Percentiles rank a stretch among this genome's conserved stretches.
Conservation (phyloP, 2,888 invertebrate genomes). For the Junonia oenone region DNA sequence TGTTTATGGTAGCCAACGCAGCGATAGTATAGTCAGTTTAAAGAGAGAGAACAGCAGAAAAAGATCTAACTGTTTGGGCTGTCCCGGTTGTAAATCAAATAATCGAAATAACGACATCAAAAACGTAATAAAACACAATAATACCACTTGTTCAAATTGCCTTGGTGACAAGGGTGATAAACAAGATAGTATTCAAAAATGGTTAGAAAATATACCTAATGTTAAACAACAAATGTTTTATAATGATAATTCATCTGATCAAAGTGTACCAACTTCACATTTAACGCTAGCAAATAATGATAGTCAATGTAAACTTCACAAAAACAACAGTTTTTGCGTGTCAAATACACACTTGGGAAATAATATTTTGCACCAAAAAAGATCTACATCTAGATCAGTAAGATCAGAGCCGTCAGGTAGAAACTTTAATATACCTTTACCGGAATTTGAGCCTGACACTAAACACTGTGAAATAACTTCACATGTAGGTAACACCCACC, state of each 20-base stretch:
- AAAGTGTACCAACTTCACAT: conserved; percentile 53
- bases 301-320: conserved; percentile 47
- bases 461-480: conserved; percentile 54
- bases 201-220: conserved; percentile 85
- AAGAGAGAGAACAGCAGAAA: conserved; percentile 82
- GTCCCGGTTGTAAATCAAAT: conserved; percentile 81
- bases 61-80: conserved; percentile 80
- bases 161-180: conserved; percentile 82
- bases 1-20: conserved; percentile 72
- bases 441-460: conserved; percentile 50
- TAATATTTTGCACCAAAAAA: conserved; percentile 39
- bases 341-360: conserved; percentile 46
- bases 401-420: conserved; percentile 64
- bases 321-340: conserved; percentile 61
- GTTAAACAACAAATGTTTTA: conserved; percentile 49
- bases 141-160: conserved; percentile 76
- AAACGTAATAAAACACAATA: conserved; percentile 64
- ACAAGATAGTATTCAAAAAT: conserved; percentile 85
- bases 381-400: conserved; percentile 57
- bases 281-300: conserved; percentile 52
- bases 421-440: conserved; percentile 64
- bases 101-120: conserved; percentile 46
- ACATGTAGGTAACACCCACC: conserved; percentile 51
- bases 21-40: conserved; percentile 77
- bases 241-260: conserved; percentile 45